Evolutionary conservation across 2,113 vertebrate species (phyloP).

Genomic region (Pungitius pungitius): DNA sequence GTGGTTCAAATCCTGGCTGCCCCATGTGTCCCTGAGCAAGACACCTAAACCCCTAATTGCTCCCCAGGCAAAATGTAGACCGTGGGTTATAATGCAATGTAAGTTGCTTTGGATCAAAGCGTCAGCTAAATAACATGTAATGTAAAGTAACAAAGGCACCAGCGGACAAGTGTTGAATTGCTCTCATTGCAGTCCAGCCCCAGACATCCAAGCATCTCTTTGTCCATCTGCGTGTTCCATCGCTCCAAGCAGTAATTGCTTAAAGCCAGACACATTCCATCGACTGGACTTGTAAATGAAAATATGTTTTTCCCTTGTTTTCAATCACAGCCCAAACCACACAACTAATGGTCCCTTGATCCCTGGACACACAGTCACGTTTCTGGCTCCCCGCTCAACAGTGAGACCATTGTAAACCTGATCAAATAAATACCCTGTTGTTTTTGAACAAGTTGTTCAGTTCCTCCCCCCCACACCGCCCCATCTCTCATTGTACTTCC

Average conservation of each 20-base stretch:
- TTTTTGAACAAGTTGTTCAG: constrained; percentile 15
- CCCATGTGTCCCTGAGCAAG: too few species aligned
- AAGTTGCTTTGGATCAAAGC: too few species aligned
- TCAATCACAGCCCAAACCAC: constrained; percentile 38
- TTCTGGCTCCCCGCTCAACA: constrained; percentile 8
- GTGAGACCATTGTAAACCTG: constrained; percentile 14
- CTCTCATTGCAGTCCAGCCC: constrained; percentile 1
- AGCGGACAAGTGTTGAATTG: constrained; percentile 18
- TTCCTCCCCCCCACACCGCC: not conserved
- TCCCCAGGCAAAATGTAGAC: too few species aligned
- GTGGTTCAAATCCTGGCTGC: too few species aligned
- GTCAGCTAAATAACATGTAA: too few species aligned
- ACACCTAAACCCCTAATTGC: too few species aligned
- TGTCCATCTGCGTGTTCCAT: constrained; percentile 33
- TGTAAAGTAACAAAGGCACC: too few species aligned
- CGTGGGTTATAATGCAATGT: too few species aligned
- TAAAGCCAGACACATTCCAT: constrained; percentile 27
- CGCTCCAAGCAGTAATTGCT: constrained; percentile 38
- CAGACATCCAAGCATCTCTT: constrained; percentile 36
- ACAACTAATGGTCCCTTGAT: constrained; percentile 51
- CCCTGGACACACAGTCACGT: constrained; percentile 9
- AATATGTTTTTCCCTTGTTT: constrained; percentile 55
- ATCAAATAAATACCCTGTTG: constrained; percentile 35
- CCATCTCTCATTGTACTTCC: constrained; percentile 73
- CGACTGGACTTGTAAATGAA: constrained; percentile 41